Conservation (phyloP, 2,888 invertebrate genomes). For the Odontothrips loti region DNA sequence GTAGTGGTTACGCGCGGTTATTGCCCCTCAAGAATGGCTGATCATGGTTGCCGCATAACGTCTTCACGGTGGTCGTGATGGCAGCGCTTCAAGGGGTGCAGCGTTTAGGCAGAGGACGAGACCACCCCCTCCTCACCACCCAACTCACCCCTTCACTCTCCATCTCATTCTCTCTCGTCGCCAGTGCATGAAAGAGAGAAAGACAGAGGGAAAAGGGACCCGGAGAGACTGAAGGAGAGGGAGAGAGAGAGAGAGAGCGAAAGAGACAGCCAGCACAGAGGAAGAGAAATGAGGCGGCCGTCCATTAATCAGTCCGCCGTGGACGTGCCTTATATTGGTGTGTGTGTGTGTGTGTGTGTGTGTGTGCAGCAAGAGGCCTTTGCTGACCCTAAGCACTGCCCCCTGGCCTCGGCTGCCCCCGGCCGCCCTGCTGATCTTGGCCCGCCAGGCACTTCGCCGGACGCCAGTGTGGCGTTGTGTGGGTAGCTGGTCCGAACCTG, state of each 20-base stretch:
- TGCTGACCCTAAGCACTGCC: background rate
- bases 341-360: background rate
- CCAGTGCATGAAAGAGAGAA: background rate
- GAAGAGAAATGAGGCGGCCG: background rate
- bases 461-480: too few relatives aligned
- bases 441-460: background rate
- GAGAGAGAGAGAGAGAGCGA: background rate
- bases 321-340: conserved; percentile 11
- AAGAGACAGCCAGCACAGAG: background rate
- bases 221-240: background rate
- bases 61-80: too few relatives aligned
- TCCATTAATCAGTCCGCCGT: background rate
- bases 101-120: too few relatives aligned
- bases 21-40: too few relatives aligned
- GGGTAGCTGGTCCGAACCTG: too few relatives aligned
- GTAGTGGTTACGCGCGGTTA: too few relatives aligned
- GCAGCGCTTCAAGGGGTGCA: too few relatives aligned
- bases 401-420: background rate
- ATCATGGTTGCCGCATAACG: too few relatives aligned
- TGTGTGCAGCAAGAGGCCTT: too few relatives aligned
- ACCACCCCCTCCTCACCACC: background rate
- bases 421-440: background rate
- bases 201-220: background rate
- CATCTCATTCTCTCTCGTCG: background rate
- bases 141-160: background rate